Conservation (phyloP, 2,888 invertebrate genomes). For the Cosmia pyralina region DNA sequence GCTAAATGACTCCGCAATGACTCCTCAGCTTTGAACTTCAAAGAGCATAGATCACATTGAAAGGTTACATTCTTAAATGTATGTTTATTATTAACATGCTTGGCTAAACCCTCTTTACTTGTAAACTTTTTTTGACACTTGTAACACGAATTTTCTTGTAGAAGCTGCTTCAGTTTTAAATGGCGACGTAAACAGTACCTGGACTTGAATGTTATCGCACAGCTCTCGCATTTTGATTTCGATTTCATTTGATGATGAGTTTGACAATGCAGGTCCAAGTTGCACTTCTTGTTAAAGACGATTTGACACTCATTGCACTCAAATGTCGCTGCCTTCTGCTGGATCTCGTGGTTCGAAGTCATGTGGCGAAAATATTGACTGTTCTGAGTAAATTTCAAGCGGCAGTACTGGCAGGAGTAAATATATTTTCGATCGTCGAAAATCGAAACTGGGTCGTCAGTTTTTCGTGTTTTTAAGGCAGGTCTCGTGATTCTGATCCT, state of each 20-base stretch:
- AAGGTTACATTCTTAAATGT: constrained; percentile 81
- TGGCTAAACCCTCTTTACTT: constrained; percentile 78
- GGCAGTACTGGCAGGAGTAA: constrained; percentile 85
- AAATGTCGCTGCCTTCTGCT: constrained; percentile 81
- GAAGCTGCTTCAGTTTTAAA: constrained; percentile 81
- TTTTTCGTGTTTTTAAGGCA: constrained; percentile 70
- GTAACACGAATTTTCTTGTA: constrained; percentile 83
- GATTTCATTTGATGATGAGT: constrained; percentile 82
- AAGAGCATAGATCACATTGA: constrained; percentile 81
- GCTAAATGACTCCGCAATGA: constrained; percentile 81
- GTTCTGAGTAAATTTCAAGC: constrained; percentile 85
- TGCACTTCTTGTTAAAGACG: constrained; percentile 81
- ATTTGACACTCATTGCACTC: constrained; percentile 85
- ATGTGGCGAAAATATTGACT: constrained; percentile 87
- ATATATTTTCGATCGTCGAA: constrained; percentile 79
- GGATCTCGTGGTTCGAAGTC: constrained; percentile 83
- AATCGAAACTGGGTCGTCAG: constrained; percentile 69
- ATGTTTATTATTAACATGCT: constrained; percentile 84
- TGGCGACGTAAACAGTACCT: constrained; percentile 85
- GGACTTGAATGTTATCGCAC: constrained; percentile 86
- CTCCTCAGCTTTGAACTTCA: constrained; percentile 84
- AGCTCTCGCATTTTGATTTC: constrained; percentile 84
- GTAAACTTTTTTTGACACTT: constrained; percentile 86
- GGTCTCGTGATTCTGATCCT: constrained; percentile 84
- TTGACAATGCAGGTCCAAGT: constrained; percentile 82